Evolutionary conservation across 2,888 invertebrate species (phyloP).

Genomic region (Rhyacophila evoluta): DNA sequence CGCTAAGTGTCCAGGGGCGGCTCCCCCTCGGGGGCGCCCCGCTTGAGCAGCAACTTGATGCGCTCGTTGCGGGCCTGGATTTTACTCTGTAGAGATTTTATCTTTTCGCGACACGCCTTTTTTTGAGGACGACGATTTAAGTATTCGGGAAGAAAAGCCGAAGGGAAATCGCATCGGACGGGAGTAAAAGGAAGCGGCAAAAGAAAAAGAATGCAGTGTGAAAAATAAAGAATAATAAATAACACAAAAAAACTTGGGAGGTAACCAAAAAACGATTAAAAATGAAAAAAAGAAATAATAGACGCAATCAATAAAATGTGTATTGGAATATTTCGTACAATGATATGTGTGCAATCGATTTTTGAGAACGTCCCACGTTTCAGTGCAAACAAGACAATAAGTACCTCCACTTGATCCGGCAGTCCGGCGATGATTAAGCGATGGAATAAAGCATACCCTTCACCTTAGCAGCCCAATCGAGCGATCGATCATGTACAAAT

Average conservation of each 20-base stretch:
- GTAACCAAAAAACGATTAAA: constrained; percentile 38
- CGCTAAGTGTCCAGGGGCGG: constrained; percentile 76
- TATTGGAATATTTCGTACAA: constrained; percentile 36
- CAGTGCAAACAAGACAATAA: constrained; percentile 43
- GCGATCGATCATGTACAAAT: constrained; percentile 43
- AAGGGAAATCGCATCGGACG: constrained; percentile 61
- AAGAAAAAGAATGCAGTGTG: constrained; percentile 55
- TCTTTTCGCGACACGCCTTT: constrained; percentile 87
- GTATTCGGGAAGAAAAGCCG: constrained; percentile 56
- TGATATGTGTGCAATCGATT: constrained; percentile 38
- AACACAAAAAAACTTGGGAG: constrained; percentile 42
- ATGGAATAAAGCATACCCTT: constrained; percentile 53
- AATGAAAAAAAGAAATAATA: constrained; percentile 49
- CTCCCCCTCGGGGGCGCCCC: constrained; percentile 87
- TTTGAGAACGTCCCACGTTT: constrained; percentile 54
- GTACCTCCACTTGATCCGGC: constrained; percentile 51
- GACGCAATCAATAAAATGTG: constrained; percentile 48
- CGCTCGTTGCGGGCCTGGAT: constrained; percentile 89
- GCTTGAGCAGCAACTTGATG: constrained; percentile 87
- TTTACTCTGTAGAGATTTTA: constrained; percentile 88
- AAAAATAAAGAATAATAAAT: constrained; percentile 52
- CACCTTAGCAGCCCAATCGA: constrained; percentile 42
- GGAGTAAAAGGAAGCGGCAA: constrained; percentile 62
- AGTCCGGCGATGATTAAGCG: constrained; percentile 52
- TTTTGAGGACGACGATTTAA: constrained; percentile 45